A percentile compares a stretch with the other conserved stretches of the same genome.
These are phyloP conservation scores for Troilus luridus DNA, from an alignment of 2,888 invertebrate genomes.

Conservation along the genomic window DNA sequence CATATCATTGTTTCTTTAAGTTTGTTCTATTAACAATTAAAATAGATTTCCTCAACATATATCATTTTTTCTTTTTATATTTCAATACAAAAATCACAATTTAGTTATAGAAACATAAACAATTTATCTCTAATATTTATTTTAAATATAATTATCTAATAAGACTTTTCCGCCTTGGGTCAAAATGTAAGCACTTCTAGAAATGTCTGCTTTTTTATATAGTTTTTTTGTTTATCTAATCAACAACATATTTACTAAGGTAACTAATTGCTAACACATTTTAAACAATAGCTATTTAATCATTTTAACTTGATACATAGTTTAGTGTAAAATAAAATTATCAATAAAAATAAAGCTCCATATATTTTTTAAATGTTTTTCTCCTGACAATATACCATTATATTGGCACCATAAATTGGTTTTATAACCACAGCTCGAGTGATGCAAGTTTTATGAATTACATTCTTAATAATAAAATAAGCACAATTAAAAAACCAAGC, in stretches of 20 bases:
- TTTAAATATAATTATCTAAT: slow-evolving; percentile 59
- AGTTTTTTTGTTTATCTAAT: slow-evolving; percentile 46
- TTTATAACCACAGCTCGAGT: slow-evolving; percentile 57
- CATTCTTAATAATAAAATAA: slow-evolving; percentile 43
- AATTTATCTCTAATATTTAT: slow-evolving; percentile 54
- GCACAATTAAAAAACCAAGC: not conserved
- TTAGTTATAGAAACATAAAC: slow-evolving; percentile 57
- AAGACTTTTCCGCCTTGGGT: slow-evolving; percentile 55
- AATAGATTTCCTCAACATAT: slow-evolving; percentile 55
- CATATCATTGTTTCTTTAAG: slow-evolving; percentile 42
- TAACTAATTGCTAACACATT: slow-evolving; percentile 57
- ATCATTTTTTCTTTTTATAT: slow-evolving; percentile 50
- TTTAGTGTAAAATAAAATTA: slow-evolving; percentile 58
- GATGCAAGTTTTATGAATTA: slow-evolving; percentile 24
- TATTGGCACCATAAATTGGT: slow-evolving; percentile 58
- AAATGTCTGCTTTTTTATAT: slow-evolving; percentile 48
- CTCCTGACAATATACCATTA: slow-evolving; percentile 56
- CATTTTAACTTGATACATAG: slow-evolving; percentile 53
- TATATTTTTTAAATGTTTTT: slow-evolving; percentile 51
- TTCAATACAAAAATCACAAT: slow-evolving; percentile 58
- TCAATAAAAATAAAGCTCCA: slow-evolving; percentile 58
- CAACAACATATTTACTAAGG: slow-evolving; percentile 55
- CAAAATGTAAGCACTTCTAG: slow-evolving; percentile 57
- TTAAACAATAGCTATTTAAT: slow-evolving; percentile 53
- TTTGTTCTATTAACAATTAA: slow-evolving; percentile 47